Evolutionary conservation across 2,888 invertebrate species (phyloP).

Genomic region (Oscheius sp.): DNA sequence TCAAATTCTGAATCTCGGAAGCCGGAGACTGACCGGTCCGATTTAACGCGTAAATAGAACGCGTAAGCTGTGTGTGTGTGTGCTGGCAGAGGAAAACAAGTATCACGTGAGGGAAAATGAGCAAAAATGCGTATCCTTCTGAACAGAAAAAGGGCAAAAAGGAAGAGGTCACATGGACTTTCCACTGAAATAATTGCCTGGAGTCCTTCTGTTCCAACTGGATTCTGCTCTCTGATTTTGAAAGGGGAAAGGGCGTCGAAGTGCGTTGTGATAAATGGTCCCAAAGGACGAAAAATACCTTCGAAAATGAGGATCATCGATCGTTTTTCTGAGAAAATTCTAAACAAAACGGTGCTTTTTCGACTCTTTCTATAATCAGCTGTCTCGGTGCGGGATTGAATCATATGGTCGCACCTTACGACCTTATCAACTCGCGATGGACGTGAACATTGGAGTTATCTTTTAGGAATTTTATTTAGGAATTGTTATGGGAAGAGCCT

Average conservation of each 20-base stretch:
- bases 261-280: no score
- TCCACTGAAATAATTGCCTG: background rate
- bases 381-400: conserved; percentile 22
- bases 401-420: conserved; percentile 26
- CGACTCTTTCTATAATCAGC: conserved; percentile 3
- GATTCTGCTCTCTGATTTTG: background rate
- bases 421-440: background rate
- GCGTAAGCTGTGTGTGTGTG: conserved; percentile 7
- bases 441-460: no score
- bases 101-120: conserved; percentile 23
- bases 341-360: background rate
- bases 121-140: no score
- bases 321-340: no score
- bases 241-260: background rate
- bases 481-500: background rate
- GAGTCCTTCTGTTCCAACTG: background rate
- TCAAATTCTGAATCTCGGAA: background rate
- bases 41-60: conserved; percentile 10
- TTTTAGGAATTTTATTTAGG: no score
- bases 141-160: no score
- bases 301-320: no score
- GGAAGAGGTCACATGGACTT: background rate
- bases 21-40: background rate
- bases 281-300: background rate
- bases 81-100: conserved; percentile 22